Percentiles rank a stretch among this genome's conserved stretches.
These are phyloP conservation scores for Pseudorhombus dupliciocellatus DNA, from an alignment of 2,113 vertebrate genomes.

Conservation along the genomic window DNA sequence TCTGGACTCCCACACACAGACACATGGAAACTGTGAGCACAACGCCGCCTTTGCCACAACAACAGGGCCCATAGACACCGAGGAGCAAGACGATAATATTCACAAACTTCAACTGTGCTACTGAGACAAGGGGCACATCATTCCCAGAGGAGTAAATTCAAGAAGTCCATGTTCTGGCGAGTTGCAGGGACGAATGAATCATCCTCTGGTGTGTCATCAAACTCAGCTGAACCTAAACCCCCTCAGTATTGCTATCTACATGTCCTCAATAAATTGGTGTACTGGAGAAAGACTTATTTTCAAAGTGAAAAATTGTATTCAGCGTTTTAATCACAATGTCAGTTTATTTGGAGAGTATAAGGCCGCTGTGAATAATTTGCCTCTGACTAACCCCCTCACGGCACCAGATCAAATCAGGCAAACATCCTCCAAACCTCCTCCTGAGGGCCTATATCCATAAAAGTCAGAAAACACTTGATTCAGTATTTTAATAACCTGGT, in stretches of 20 bases:
- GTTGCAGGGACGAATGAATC: slow-evolving; percentile 1
- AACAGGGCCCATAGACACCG: slow-evolving; percentile 36
- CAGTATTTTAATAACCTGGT: too few species aligned
- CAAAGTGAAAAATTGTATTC: too few species aligned
- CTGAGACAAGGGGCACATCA: slow-evolving; percentile 11
- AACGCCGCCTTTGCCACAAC: slow-evolving; percentile 51
- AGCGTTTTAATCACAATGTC: background rate
- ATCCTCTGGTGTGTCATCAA: slow-evolving; percentile 4
- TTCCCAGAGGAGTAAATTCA: slow-evolving; percentile 23
- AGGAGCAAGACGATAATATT: slow-evolving; percentile 42
- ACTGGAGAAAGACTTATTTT: background rate
- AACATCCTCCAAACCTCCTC: background rate
- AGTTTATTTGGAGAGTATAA: background rate
- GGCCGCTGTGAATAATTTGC: background rate
- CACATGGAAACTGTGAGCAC: slow-evolving; percentile 75
- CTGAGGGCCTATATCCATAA: too few species aligned
- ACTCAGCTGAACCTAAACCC: background rate
- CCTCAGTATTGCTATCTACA: background rate
- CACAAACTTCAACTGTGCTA: slow-evolving; percentile 23
- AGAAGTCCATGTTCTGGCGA: slow-evolving; percentile 9
- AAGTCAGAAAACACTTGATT: background rate
- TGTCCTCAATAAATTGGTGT: background rate
- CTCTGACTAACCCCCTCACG: background rate
- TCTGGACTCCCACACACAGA: slow-evolving; percentile 66
- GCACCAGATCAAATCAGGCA: background rate